phyloP scores from a whole-genome alignment of 2,113 vertebrate genomes.

The Brienomyrus longianalis region DNA sequence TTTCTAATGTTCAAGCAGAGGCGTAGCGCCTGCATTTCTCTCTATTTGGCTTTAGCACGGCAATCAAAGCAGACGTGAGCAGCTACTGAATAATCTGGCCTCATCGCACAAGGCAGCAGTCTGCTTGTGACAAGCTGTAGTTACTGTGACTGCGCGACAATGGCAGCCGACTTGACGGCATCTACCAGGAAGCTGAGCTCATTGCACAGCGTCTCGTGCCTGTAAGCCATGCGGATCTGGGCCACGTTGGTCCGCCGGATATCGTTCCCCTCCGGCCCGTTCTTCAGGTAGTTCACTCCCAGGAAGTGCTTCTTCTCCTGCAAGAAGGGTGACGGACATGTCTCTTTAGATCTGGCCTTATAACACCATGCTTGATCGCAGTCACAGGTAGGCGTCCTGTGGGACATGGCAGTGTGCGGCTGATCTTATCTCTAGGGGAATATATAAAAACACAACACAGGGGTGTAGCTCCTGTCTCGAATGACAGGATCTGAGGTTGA shows the following conservation, averaged over 20 bases:
- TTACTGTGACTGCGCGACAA: conserved; percentile 21
- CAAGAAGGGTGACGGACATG: background rate
- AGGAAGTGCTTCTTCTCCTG: conserved; percentile 95
- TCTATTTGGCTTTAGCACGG: background rate
- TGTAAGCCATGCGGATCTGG: conserved; percentile 92
- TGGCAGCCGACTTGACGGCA: conserved; percentile 72
- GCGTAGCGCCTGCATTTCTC: background rate
- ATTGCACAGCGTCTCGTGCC: conserved; percentile 85
- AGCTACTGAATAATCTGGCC: background rate
- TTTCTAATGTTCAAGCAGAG: background rate
- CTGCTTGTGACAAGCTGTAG: background rate
- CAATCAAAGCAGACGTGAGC: background rate
- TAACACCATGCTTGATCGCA: background rate
- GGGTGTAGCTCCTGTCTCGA: background rate
- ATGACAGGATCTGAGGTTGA: background rate
- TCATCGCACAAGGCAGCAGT: background rate
- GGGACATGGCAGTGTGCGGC: background rate
- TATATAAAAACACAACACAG: background rate
- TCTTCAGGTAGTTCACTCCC: conserved; percentile 81
- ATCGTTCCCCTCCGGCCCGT: conserved; percentile 88
- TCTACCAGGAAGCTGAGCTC: conserved; percentile 92
- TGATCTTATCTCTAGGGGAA: background rate
- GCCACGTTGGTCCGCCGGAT: conserved; percentile 91
- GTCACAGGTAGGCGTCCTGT: background rate
- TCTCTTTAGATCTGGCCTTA: background rate